A percentile compares a stretch with the other conserved stretches of the same genome.
Evolutionary conservation across 2,888 invertebrate genomes (phyloP).

Genomic region (Diplolepis rosae): DNA sequence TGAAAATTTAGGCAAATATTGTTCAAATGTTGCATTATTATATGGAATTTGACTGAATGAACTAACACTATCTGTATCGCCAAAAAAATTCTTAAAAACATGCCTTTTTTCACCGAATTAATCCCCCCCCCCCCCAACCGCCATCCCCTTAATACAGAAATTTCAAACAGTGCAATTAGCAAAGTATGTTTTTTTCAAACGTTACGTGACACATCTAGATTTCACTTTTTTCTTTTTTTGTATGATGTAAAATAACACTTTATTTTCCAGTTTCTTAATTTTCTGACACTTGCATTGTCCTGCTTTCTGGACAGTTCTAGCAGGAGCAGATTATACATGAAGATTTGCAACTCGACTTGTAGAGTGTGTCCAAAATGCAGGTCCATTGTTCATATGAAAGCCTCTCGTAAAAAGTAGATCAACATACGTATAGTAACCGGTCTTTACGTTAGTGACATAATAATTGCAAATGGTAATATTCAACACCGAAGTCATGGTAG

Average conservation of each 20-base stretch:
- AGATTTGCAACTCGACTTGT: conserved; percentile 10
- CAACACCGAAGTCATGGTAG: not conserved
- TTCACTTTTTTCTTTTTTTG: not conserved
- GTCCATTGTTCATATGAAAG: conserved; percentile 15
- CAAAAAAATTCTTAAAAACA: too few relatives aligned
- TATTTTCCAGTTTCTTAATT: not conserved
- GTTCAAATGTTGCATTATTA: too few relatives aligned
- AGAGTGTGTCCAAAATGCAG: not conserved
- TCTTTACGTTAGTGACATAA: conserved; percentile 18
- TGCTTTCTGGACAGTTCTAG: not conserved
- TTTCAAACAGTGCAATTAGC: too few relatives aligned
- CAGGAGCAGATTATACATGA: not conserved
- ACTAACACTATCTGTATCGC: too few relatives aligned
- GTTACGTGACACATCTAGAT: not conserved
- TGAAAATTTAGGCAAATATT: too few relatives aligned
- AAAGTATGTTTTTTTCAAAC: too few relatives aligned
- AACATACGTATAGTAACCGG: conserved; percentile 3
- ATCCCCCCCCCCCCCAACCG: too few relatives aligned
- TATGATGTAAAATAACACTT: not conserved
- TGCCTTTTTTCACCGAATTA: too few relatives aligned
- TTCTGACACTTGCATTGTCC: not conserved
- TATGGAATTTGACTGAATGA: too few relatives aligned
- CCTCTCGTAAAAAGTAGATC: conserved; percentile 9
- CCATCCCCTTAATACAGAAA: too few relatives aligned
- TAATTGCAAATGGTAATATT: conserved; percentile 16